Conservation (phyloP, 1,140 invertebrate genomes). For the Zelostemma sp. region DNA sequence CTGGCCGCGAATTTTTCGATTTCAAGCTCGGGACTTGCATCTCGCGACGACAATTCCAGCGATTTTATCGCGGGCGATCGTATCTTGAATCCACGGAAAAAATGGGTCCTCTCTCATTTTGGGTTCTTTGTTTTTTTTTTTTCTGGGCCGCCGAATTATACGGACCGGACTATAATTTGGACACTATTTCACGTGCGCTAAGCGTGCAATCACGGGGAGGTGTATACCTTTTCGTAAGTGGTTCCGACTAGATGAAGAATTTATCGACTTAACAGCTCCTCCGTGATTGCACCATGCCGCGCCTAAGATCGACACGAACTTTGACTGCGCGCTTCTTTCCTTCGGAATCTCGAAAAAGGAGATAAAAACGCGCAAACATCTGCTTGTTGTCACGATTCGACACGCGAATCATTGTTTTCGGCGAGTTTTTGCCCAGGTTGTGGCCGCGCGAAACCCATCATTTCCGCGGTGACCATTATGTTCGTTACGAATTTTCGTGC, state of each 20-base stretch:
- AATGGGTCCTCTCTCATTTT: slow-evolving; percentile 31
- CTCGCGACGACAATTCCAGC: too few species aligned
- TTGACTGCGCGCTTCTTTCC: slow-evolving; percentile 9
- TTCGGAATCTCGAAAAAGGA: too few species aligned
- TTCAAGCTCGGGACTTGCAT: neutral
- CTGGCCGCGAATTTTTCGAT: slow-evolving; percentile 26
- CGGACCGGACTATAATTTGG: slow-evolving; percentile 61
- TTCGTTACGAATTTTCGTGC: too few species aligned
- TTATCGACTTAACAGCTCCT: slow-evolving; percentile 58
- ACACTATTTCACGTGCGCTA: slow-evolving; percentile 62
- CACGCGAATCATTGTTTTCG: too few species aligned
- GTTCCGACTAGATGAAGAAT: slow-evolving; percentile 66
- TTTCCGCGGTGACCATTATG: too few species aligned
- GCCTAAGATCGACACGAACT: slow-evolving; percentile 52
- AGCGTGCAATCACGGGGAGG: slow-evolving; percentile 65
- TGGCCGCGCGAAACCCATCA: too few species aligned
- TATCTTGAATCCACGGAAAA: slow-evolving; percentile 47
- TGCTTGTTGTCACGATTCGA: too few species aligned
- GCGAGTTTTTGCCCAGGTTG: too few species aligned
- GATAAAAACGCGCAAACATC: too few species aligned
- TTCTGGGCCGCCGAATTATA: slow-evolving; percentile 54
- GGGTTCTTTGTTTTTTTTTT: slow-evolving; percentile 43
- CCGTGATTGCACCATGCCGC: slow-evolving; percentile 51
- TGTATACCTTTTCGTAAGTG: slow-evolving; percentile 59
- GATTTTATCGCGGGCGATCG: slow-evolving; percentile 15